Conservation (phyloP, 2,797 vertebrate genomes). For the Chelonia mydas region DNA sequence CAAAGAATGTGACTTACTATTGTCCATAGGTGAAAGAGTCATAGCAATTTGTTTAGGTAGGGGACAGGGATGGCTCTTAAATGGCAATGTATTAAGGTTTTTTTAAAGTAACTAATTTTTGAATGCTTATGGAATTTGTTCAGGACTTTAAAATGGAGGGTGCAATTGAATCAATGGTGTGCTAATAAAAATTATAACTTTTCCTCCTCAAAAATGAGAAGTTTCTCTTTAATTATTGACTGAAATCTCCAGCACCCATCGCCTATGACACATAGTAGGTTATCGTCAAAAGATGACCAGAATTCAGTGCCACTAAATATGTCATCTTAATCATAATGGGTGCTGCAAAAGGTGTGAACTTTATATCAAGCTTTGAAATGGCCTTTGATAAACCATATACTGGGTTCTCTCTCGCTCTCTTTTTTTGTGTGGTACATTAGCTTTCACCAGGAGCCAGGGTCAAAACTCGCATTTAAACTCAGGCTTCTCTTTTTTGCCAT, state of each 20-base stretch:
- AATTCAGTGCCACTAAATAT: slow-evolving; percentile 69
- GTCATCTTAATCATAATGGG: slow-evolving; percentile 73
- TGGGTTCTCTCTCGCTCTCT: not conserved
- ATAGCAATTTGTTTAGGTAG: slow-evolving; percentile 20
- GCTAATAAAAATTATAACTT: slow-evolving; percentile 61
- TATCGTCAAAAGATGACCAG: slow-evolving; percentile 70
- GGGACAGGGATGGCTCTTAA: slow-evolving; percentile 42
- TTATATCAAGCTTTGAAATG: slow-evolving; percentile 60
- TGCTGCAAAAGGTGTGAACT: slow-evolving; percentile 54
- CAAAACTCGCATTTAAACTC: slow-evolving; percentile 64
- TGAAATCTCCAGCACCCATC: slow-evolving; percentile 58
- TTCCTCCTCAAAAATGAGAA: slow-evolving; percentile 66
- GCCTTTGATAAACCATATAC: slow-evolving; percentile 64
- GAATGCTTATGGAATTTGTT: slow-evolving; percentile 50
- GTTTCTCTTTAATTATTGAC: slow-evolving; percentile 67
- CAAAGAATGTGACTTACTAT: slow-evolving; percentile 41
- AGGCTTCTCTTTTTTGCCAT: slow-evolving; percentile 37
- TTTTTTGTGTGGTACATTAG: slow-evolving; percentile 12
- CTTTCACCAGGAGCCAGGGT: slow-evolving; percentile 49
- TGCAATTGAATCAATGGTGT: slow-evolving; percentile 52
- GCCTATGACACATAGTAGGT: slow-evolving; percentile 58
- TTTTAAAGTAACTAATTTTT: slow-evolving; percentile 52
- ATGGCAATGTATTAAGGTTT: slow-evolving; percentile 46
- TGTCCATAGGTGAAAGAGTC: slow-evolving; percentile 54
- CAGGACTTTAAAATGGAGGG: slow-evolving; percentile 47